phyloP scores from a whole-genome alignment of 1,140 invertebrate genomes.

The Acromyrmex echinatior region DNA sequence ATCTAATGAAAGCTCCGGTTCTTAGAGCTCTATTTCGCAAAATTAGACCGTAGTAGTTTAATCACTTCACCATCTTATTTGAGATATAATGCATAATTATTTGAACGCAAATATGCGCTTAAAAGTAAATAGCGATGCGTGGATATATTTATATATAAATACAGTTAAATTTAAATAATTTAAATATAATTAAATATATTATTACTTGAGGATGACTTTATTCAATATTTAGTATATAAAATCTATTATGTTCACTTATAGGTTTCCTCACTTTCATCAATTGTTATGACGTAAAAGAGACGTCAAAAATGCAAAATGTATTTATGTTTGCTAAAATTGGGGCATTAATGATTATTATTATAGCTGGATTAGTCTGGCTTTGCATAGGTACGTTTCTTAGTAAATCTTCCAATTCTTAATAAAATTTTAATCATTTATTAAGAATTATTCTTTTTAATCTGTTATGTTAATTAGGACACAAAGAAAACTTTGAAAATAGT shows the following conservation, averaged over 20 bases:
- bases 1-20: too few species aligned
- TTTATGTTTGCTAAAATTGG: slow-evolving; percentile 98
- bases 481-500: slow-evolving; percentile 91
- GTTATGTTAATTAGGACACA: slow-evolving; percentile 85
- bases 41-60: too few species aligned
- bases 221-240: slow-evolving; percentile 35
- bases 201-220: slow-evolving; percentile 8
- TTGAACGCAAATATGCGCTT: neutral
- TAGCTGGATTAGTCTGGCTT: slow-evolving; percentile 92
- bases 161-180: neutral
- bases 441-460: neutral
- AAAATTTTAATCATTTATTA: too few species aligned
- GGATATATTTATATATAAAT: neutral
- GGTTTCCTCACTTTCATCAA: slow-evolving; percentile 97
- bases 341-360: slow-evolving; percentile 95
- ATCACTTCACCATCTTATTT: too few species aligned
- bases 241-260: slow-evolving; percentile 81
- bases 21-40: too few species aligned
- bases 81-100: neutral
- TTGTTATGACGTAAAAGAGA: slow-evolving; percentile 98
- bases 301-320: slow-evolving; percentile 96
- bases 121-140: neutral
- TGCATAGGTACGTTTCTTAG: slow-evolving; percentile 78
- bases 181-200: neutral
- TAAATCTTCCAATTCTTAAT: neutral